These are phyloP conservation scores for Arrhopalites spinosus DNA, from an alignment of 2,888 invertebrate genomes.

Conservation along the genomic window DNA sequence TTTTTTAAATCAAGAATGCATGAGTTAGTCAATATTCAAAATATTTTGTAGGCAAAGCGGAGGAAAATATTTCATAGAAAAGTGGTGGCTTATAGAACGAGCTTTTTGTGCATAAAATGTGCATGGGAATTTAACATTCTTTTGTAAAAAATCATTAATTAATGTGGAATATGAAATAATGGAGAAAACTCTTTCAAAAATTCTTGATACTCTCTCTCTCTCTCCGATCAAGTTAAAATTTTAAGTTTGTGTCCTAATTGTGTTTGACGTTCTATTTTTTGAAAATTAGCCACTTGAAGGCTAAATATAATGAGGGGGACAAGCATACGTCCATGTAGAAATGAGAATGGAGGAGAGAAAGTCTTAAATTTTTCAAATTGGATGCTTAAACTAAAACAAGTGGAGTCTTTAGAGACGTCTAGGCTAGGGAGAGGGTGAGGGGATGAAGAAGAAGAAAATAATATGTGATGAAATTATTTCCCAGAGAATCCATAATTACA, in stretches of 20 bases:
- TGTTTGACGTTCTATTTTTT: background rate
- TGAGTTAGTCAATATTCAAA: too few species aligned
- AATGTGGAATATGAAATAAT: too few species aligned
- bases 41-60: too few species aligned
- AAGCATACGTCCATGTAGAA: background rate
- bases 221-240: too few species aligned
- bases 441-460: conserved; percentile 21
- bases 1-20: too few species aligned
- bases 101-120: too few species aligned
- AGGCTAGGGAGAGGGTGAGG: background rate
- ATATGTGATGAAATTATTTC: conserved; percentile 34
- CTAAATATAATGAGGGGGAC: background rate
- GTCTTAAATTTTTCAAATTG: conserved; percentile 13
- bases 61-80: too few species aligned
- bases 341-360: conserved; percentile 3
- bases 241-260: background rate
- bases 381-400: conserved; percentile 21
- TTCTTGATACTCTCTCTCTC: too few species aligned
- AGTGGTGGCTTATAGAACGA: too few species aligned
- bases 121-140: too few species aligned
- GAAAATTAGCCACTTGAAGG: background rate
- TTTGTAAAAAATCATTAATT: too few species aligned
- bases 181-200: too few species aligned
- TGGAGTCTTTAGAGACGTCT: background rate
- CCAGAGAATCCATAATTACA: conserved; percentile 16